Evolutionary conservation across 2,797 vertebrate species (phyloP).

Genomic region (Aviceda cuculoides): DNA sequence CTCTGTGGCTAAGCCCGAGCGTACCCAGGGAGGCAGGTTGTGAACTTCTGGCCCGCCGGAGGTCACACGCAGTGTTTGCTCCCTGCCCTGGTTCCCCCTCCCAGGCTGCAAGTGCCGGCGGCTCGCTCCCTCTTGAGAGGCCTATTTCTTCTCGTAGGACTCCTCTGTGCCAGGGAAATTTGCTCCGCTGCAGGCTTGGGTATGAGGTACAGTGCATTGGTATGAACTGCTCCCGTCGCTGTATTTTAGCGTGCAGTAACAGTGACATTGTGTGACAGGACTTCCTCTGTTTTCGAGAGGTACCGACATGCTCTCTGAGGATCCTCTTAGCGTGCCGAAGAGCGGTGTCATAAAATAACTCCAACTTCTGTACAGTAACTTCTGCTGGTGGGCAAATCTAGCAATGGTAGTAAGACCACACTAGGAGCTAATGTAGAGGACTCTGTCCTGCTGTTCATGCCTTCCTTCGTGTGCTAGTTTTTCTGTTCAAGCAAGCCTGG

Average conservation of each 20-base stretch:
- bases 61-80: not conserved
- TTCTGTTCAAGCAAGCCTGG: not conserved
- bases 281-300: not conserved
- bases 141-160: not conserved
- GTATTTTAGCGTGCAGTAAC: rapidly evolving
- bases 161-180: not conserved
- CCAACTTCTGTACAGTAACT: not conserved
- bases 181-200: not conserved
- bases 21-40: not conserved
- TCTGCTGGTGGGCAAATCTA: not conserved
- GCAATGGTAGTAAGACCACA: rapidly evolving
- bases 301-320: not conserved
- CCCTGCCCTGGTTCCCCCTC: rapidly evolving
- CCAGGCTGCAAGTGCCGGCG: rapidly evolving
- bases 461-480: rapidly evolving
- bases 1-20: not conserved
- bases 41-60: not conserved
- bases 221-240: rapidly evolving
- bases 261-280: not conserved
- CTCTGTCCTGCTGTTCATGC: not conserved
- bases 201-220: not conserved
- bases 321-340: not conserved
- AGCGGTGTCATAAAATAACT: not conserved
- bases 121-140: rapidly evolving
- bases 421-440: not conserved